Evolutionary conservation across 2,113 vertebrate genomes (phyloP).

Genomic region (Plecotus auritus): DNA sequence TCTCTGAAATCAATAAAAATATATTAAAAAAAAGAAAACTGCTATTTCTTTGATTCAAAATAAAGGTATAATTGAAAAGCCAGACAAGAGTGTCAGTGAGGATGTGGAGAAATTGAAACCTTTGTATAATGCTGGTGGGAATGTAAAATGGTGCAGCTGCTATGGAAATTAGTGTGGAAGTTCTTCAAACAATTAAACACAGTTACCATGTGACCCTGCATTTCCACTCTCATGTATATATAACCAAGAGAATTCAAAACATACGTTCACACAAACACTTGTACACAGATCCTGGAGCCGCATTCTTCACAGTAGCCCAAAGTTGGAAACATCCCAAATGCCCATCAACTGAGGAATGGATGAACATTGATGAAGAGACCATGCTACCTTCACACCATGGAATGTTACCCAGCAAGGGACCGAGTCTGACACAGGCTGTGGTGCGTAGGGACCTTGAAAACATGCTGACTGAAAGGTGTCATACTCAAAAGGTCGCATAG

Average conservation of each 20-base stretch:
- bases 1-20: no score
- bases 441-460: neutral
- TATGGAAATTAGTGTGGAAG: neutral
- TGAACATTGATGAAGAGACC: fast-evolving
- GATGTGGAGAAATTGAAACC: neutral
- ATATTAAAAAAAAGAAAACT: no score
- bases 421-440: no score
- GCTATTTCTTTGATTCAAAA: neutral
- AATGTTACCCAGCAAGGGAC: neutral
- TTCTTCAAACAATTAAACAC: neutral
- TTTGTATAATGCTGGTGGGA: neutral
- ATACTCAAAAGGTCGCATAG: no score
- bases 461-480: neutral
- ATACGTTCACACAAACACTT: neutral
- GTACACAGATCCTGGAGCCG: neutral
- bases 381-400: no score
- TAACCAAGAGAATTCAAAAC: neutral
- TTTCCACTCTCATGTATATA: neutral
- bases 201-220: neutral
- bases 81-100: neutral
- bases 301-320: neutral
- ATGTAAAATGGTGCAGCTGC: no score
- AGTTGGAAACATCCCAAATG: neutral
- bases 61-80: neutral
- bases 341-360: neutral